Base-by-base conservation (phyloP, 2,888 invertebrate species). In the Temnothorax rugatulus region DNA sequence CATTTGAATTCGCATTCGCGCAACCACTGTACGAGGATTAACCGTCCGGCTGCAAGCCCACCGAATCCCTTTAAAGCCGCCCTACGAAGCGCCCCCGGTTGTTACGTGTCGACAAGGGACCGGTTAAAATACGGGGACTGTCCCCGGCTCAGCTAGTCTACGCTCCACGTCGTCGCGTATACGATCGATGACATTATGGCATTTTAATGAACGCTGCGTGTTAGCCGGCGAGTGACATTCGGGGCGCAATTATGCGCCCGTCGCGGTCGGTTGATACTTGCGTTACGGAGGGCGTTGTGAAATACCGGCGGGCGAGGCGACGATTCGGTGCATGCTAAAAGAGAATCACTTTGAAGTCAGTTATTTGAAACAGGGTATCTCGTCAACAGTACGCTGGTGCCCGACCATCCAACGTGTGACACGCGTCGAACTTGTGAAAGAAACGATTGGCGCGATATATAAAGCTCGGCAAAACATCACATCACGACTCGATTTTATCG, bases 191-290 rank as follows among this genome's bases (percentile, higher is more conserved):
- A 64, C 57, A 82, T 81, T 83, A 68, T 83, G 66, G 54, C 59
- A 84, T 84, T 83, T 84, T 84, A 83, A 84, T 84, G 82, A 63
- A 66, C 34, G 83, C 47, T 25, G 50, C 69, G 8, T 57, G 59
- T 77, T 54, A 77, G 25, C 41, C 57, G 15, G 38, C 64, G 47
- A 59, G 34, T 47, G 79, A 79, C 79, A 63, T 74, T 74, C 47
- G 21, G 21, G 47, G 13, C 13, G 59, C 47, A 81, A 81, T 81
- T 81, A 81, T 75, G 79, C 29, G 44, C 18, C 34, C 74, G 57
- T 52, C 44, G 44, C 34, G 57, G 57, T 52, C 44, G 44, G 1
- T 50, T 74, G 59, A 74, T 81, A 74, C 47, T 38, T 29, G 76
- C 25, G 15, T 34, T 34, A 29, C n/a, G 73, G 29, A 81, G 34